Evolutionary conservation across 2,888 invertebrate genomes (phyloP), one percentile per base, ranked within the genome.

Genomic region (Oxytorus armatus): DNA sequence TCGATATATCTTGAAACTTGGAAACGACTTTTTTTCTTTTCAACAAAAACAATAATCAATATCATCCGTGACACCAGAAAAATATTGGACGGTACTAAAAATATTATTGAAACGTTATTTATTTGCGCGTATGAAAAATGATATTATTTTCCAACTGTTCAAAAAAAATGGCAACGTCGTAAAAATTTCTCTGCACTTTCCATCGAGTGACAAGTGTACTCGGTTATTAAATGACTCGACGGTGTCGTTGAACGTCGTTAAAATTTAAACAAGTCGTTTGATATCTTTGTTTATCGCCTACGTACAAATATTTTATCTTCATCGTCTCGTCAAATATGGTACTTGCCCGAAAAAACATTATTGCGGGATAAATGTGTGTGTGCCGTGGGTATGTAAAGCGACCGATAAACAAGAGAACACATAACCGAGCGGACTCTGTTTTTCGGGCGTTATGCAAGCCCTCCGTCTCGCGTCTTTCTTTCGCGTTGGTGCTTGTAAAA

Each of bases 401-500:
- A 65, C n/a, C 23, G 57, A 51, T 42, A 59, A 66, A 49, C 21
- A 33, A 23, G 14, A 57, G 49, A n/a, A 36, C 14, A 36, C 47
- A 23, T 39, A 25, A 8, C 23, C 23, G 21, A 44, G 10, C 3
- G 21, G 42, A n/a, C n/a, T 11, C 70, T 53, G 53, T 63, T 65
- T 63, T 63, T 42, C 55, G 23, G n/a, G 33, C 29, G 44, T 79
- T 79, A 75, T 65, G 75, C 70, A 79, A 79, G 39, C 47, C n/a
- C n/a, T n/a, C n/a, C n/a, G n/a, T n/a, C n/a, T n/a, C n/a, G n/a
- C n/a, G n/a, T n/a, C n/a, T n/a, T n/a, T 69, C 49, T 42, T 53
- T 14, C 44, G 36, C 55, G 74, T 65, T 75, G 49, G 55, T 73
- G 77, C 55, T 75, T 70, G 79, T 79, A 75, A 75, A 79, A 70